Base-by-base conservation (phyloP, 1,140 invertebrate species). In the Drosophila burlai region DNA sequence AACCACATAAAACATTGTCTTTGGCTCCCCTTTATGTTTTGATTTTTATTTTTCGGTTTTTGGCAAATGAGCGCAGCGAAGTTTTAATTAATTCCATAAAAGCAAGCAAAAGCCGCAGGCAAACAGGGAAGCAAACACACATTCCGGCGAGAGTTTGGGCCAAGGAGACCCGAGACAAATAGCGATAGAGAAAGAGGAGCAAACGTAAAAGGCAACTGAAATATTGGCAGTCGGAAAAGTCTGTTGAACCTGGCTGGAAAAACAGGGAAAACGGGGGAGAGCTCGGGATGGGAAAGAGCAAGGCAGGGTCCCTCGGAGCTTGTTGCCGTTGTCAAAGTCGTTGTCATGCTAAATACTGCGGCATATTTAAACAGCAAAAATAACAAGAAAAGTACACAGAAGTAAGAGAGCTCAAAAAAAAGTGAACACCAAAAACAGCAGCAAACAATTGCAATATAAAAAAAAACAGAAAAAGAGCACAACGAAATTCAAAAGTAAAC, bases 11-110 rank as follows among this genome's bases (percentile, higher is more conserved):
- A 63, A 62, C 73, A 81, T 76, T 61, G 72, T 60, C 45, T 52
- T 43, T 61, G 34, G 71, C 38, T 36, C 42, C 38, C 47, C 60
- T 52, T 76, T 54, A 71, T 54, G 40, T 38, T 65, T 75, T 75
- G 26, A 75, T 75, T 76, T 49, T 75, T 49, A 42, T 64, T 73
- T 46, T 66, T 46, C 21, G 43, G 38, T 52, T 80, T 80, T 50
- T 26, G 45, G 62, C 54, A 76, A 84, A 78, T 81, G 74, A 81
- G 82, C 74, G 61, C 65, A 73, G 60, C 42, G 67, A 89, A 89
- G 81, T 89, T 89, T 90, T 89, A 89, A 89, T 89, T 84, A 89
- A 90, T 90, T 85, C 85, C 78, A 76, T 90, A 89, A 89, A 81
- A 84, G 83, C 85, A 89, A 81, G 85, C 45, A 71, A 68, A 87